Evolutionary conservation across 2,113 vertebrate genomes (phyloP).

Genomic region (Callospermophilus lateralis): DNA sequence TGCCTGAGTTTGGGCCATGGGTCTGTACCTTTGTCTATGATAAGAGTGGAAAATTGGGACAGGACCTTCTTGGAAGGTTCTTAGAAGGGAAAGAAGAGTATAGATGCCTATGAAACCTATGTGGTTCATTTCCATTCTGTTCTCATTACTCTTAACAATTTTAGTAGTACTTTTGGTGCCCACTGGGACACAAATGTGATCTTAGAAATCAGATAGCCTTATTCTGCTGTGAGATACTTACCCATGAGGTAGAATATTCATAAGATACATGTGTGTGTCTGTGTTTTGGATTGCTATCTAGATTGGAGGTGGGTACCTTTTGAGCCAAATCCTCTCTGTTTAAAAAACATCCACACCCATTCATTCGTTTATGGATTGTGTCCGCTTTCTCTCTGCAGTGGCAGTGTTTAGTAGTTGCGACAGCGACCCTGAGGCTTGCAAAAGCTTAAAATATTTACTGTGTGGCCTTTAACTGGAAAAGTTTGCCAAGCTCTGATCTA

Average conservation of each 20-base stretch:
- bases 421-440: not conserved
- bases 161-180: not conserved
- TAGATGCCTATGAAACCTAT: not conserved
- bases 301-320: not conserved
- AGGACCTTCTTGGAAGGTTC: not conserved
- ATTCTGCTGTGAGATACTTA: not conserved
- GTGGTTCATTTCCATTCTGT: not conserved
- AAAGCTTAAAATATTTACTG: conserved; percentile 9
- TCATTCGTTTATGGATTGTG: accelerated
- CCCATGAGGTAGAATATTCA: not conserved
- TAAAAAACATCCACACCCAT: not conserved
- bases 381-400: not conserved
- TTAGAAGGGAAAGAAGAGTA: not conserved
- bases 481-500: not conserved
- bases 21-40: not conserved
- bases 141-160: not conserved
- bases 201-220: not conserved
- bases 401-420: not conserved
- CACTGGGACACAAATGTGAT: not conserved
- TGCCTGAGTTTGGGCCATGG: not conserved
- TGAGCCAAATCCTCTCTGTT: not conserved
- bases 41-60: not conserved
- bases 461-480: not conserved
- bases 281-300: not conserved
- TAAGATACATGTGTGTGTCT: not conserved